Base-by-base conservation (phyloP, 2,888 invertebrate genomes). In the Cheilosia grossa region DNA sequence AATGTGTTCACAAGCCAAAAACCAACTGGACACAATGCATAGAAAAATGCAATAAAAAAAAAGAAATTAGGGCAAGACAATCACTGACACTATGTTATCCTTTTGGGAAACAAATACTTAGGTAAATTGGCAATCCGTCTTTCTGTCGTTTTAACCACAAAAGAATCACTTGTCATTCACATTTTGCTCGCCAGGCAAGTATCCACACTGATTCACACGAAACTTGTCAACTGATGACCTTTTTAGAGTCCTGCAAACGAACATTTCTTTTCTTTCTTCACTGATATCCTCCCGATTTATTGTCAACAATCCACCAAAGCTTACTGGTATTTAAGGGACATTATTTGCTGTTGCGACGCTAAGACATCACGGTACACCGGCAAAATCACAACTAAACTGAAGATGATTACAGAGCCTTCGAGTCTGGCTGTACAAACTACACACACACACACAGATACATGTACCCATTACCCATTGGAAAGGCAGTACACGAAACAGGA, bases 351-450 rank as follows among this genome's bases (percentile, higher is more conserved):
- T 13, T 85, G 75, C 75, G 85, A 85, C 75, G 61, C 66, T 75
- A 72, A 80, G 72, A 86, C 86, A 86, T 86, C 77, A 81, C 86
- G 82, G 77, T 64, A 77, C 86, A 86, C 81, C 86, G 86, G 86
- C 82, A 69, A 86, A 82, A 82, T 81, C 82, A 86, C 66, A 86
- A 86, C 86, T 86, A 82, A 86, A 81, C 73, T 53, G 56, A 77
- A 67, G 58, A 77, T 69, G 77, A 82, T 86, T 86, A 86, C 73
- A 86, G 75, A 77, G 82, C 56, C 82, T 67, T 27, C 51, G 86
- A 86, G 82, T 82, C 82, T 82, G 75, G 54, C 66, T 49, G 61
- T 78, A 63, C 30, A 56, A 27, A 61, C 49, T 21, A 10, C 7
- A 10, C 21, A 19, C 24, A 44, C 67, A 53, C n/a, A 42, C 33